These are phyloP conservation scores for Mamestra configurata DNA, from an alignment of 1,140 invertebrate genomes.

Conservation along the genomic window DNA sequence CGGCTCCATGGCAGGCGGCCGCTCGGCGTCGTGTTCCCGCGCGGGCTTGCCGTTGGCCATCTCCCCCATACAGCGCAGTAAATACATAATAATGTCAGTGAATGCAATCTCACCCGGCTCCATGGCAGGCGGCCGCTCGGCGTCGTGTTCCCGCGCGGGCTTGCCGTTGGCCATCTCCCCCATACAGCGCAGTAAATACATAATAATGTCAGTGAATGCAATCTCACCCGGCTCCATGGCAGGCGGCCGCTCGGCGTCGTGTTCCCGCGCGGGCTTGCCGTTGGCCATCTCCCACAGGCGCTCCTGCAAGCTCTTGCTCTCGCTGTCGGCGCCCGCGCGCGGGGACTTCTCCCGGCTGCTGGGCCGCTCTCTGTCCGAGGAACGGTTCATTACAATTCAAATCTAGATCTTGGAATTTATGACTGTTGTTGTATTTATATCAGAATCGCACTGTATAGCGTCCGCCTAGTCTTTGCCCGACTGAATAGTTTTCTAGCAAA, in stretches of 20 bases:
- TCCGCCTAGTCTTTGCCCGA: too few relatives aligned
- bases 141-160: too few relatives aligned
- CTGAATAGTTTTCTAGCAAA: too few relatives aligned
- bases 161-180: constrained; percentile 39
- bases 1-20: too few relatives aligned
- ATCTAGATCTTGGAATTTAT: too few relatives aligned
- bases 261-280: constrained; percentile 69
- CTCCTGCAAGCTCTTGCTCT: constrained; percentile 78
- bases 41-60: constrained; percentile 32
- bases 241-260: constrained; percentile 34
- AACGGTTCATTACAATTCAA: too few relatives aligned
- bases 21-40: too few relatives aligned
- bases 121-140: too few relatives aligned
- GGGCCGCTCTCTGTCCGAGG: neutral
- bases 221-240: constrained; percentile 39
- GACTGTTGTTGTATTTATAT: too few relatives aligned
- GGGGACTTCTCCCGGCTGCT: constrained; percentile 78
- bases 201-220: neutral
- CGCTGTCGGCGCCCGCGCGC: constrained; percentile 32
- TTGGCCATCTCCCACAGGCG: constrained; percentile 87
- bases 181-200: constrained; percentile 42
- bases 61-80: constrained; percentile 39
- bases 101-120: too few relatives aligned
- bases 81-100: constrained; percentile 40
- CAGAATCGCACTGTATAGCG: too few relatives aligned